Evolutionary conservation across 1,140 invertebrate genomes (phyloP).

Genomic region (silkworm (Bombyx mori)): ASM3026992v2 NC_085129.1:5102501-5103000

Average conservation of each 20-base stretch:
- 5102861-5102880: constrained; percentile 15
- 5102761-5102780: no score
- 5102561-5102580: no score
- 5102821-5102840: neutral
- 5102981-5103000: no score
- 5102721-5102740: neutral
- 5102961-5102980: no score
- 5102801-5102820: constrained; percentile 2
- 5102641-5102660: no score
- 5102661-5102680: no score
- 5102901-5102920: constrained; percentile 14
- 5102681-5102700: neutral
- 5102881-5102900: constrained; percentile 7
- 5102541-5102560: no score
- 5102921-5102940: constrained; percentile 12
- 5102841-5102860: constrained; percentile 1
- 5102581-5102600: no score
- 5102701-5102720: neutral
- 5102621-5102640: no score
- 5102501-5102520: no score
- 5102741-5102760: neutral
- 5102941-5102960: neutral
- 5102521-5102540: no score
- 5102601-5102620: no score
- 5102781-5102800: neutral